These are phyloP conservation scores for Phrixothrix hirtus DNA, from an alignment of 2,888 invertebrate genomes.

Conservation along the genomic window DNA sequence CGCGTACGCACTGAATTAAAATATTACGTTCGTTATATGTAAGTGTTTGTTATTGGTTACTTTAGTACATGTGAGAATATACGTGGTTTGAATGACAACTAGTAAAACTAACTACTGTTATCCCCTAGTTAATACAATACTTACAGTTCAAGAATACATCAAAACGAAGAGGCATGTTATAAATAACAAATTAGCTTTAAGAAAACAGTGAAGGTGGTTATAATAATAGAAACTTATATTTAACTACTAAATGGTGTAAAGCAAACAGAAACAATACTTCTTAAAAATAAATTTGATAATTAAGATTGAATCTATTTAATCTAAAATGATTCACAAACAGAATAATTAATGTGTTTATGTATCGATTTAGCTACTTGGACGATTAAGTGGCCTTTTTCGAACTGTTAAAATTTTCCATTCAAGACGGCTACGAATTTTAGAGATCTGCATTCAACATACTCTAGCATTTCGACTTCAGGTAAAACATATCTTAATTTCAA, in stretches of 20 bases:
- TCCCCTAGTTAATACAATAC: constrained; percentile 1
- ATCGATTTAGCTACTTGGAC: constrained; percentile 22
- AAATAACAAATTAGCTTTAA: too few species aligned
- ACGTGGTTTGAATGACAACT: too few species aligned
- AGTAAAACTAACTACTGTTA: constrained; percentile 2
- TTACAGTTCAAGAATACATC: too few species aligned
- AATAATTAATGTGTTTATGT: constrained; percentile 32
- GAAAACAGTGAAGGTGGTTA: neutral
- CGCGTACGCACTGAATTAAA: constrained; percentile 26
- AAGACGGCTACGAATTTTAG: constrained; percentile 37
- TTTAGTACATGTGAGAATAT: too few species aligned
- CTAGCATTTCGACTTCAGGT: constrained; percentile 33
- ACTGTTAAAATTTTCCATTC: constrained; percentile 26
- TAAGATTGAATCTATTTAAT: constrained; percentile 8
- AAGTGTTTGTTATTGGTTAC: too few species aligned
- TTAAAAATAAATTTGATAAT: constrained; percentile 12
- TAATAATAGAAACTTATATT: constrained; percentile 1
- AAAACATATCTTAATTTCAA: too few species aligned
- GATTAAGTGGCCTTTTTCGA: constrained; percentile 24
- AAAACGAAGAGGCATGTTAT: too few species aligned
- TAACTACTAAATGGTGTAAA: neutral
- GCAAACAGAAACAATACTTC: constrained; percentile 1
- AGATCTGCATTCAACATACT: constrained; percentile 29
- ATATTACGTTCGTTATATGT: constrained; percentile 23
- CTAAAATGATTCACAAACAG: constrained; percentile 21